A percentile compares a stretch with the other conserved stretches of the same genome.
These are phyloP conservation scores for Scrobipalpa costella DNA, from an alignment of 2,888 invertebrate genomes.

Conservation along the genomic window DNA sequence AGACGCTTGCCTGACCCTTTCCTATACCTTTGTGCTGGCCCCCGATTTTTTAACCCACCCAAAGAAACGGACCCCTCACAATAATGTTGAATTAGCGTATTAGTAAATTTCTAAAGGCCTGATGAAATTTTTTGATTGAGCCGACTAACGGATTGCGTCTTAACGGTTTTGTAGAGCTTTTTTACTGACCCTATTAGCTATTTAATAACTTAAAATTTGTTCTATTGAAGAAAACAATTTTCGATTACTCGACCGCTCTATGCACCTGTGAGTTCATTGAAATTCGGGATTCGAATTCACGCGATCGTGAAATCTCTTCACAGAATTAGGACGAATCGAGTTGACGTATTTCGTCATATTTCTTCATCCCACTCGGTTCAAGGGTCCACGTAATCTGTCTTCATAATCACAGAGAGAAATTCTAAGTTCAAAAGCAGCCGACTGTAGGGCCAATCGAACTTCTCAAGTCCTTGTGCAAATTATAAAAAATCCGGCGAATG, in stretches of 20 bases:
- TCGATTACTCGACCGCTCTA: conserved; percentile 22
- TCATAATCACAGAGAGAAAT: conserved; percentile 43
- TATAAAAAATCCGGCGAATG: conserved; percentile 53
- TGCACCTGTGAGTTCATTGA: conserved; percentile 24
- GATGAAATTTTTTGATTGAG: conserved; percentile 80
- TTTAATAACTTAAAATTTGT: conserved; percentile 48
- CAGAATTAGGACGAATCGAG: conserved; percentile 8
- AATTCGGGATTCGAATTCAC: conserved; percentile 6
- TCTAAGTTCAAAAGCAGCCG: conserved; percentile 63
- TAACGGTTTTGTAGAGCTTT: conserved; percentile 68
- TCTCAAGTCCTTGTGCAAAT: conserved; percentile 43
- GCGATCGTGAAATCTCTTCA: conserved; percentile 11
- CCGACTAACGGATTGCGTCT: conserved; percentile 72
- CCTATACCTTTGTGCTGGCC: conserved; percentile 74
- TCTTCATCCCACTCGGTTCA: conserved; percentile 20
- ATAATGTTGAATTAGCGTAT: conserved; percentile 80
- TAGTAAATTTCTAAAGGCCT: conserved; percentile 74
- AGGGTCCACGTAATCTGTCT: conserved; percentile 42
- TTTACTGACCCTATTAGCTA: conserved; percentile 50
- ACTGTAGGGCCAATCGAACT: conserved; percentile 73
- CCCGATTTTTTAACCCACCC: conserved; percentile 62
- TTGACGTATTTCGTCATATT: conserved; percentile 12
- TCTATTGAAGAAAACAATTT: conserved; percentile 31
- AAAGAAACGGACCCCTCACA: conserved; percentile 67
- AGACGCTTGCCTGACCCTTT: conserved; percentile 79